Base-by-base conservation (phyloP, 2,113 vertebrate genomes). In the Cettia cetti region DNA sequence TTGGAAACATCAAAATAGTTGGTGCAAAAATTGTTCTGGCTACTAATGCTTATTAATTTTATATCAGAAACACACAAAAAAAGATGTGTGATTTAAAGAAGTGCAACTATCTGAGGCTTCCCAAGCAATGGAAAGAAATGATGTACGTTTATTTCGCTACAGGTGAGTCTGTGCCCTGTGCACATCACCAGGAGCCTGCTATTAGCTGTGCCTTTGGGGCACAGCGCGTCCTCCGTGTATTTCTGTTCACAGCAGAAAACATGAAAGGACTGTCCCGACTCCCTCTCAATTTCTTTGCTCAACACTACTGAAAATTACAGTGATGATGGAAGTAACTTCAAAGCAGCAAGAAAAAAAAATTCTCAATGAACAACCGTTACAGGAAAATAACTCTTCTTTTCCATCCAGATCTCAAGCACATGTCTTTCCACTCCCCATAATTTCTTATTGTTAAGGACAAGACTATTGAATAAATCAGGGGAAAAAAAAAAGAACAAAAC, bases 301-400 rank as follows among this genome's bases (percentile, higher is more conserved):
- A 86, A 42, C 39, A 69, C 39, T 35, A 89, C 80, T 75, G 96
- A 90, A 94, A 94, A 97, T 96, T 95, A 93, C 71, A 93, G 82
- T 79, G 87, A 89, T 92, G 91, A 95, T 52, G 61, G 86, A 92
- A 93, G 89, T 22, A 89, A 97, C 92, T 95, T 96, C 95, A 96
- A 97, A 95, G 96, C 39, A 84, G 44, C 24, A 89, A 45, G 68
- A 42, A 80, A 80, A 92, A 92, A 76, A 39, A n/a, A 50, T 7
- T 81, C 63, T 90, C 80, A 89, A 40, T 86, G 86, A 93, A 88
- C 78, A 90, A 86, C 40, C 14, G 13, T 24, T 80, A 69, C 28
- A 82, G 79, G 45, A 93, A 93, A 94, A 93, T 65, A 81, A 57
- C 47, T 69, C 20, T 14, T 82, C 50, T 76, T 69, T 86, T 79